phyloP scores from a whole-genome alignment of 2,888 invertebrate genomes.

The Gisinianus flammeolus region DNA sequence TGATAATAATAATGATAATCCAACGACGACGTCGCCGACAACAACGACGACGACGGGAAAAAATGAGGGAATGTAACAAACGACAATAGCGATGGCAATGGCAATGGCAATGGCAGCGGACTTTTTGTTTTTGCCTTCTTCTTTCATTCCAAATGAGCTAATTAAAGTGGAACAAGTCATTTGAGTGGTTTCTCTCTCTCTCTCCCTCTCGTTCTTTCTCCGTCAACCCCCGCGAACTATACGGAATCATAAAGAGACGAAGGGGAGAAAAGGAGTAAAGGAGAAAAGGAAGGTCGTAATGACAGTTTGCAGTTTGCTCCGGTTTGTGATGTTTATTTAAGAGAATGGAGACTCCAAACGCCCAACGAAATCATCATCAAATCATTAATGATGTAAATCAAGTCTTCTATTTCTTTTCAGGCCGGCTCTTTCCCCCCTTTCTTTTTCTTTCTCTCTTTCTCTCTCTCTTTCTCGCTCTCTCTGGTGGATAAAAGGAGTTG shows the following conservation, averaged over 20 bases:
- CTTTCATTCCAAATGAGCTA: background rate
- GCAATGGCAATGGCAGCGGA: no score
- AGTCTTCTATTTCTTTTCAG: background rate
- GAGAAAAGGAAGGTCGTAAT: background rate
- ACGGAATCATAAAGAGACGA: background rate
- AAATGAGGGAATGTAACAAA: no score
- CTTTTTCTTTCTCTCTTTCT: background rate
- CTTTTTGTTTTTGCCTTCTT: no score
- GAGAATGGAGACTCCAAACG: background rate
- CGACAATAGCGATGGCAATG: no score
- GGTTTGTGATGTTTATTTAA: background rate
- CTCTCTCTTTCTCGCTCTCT: no score
- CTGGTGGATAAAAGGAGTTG: background rate
- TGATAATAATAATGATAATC: no score
- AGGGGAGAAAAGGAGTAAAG: background rate
- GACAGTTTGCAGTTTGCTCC: background rate
- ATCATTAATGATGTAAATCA: slow-evolving; percentile 20
- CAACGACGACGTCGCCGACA: no score
- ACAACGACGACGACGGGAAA: no score
- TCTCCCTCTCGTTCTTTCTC: background rate
- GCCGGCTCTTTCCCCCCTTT: background rate
- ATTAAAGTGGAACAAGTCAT: slow-evolving; percentile 1
- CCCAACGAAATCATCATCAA: slow-evolving; percentile 17
- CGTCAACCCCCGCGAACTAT: background rate
- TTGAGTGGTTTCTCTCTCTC: background rate